phyloP scores from a whole-genome alignment of 1,140 invertebrate species.

The Drosophila willistoni region DNA sequence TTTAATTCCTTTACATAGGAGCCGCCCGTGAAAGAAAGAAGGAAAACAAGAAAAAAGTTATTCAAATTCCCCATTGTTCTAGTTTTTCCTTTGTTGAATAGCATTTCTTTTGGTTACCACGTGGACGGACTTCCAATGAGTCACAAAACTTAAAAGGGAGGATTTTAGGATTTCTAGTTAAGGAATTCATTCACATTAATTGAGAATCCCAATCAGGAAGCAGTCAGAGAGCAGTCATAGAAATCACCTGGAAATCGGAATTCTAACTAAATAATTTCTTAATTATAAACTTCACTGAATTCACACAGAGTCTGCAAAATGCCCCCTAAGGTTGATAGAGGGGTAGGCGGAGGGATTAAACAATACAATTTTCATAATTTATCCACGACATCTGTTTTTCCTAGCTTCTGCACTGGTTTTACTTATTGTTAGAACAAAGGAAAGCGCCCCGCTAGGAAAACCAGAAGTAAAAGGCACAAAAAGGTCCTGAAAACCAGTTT shows the following conservation, averaged over 20 bases:
- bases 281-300: conserved; percentile 57
- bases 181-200: conserved; percentile 38
- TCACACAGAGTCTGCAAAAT: conserved; percentile 30
- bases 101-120: conserved; percentile 33
- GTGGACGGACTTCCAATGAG: conserved; percentile 21
- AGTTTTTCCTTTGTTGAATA: conserved; percentile 35
- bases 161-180: conserved; percentile 13
- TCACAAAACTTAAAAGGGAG: conserved; percentile 17
- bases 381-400: conserved; percentile 57
- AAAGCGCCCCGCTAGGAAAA: conserved; percentile 60
- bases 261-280: conserved; percentile 39
- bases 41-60: conserved; percentile 34
- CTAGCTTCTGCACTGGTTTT: conserved; percentile 25
- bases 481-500: conserved; percentile 62
- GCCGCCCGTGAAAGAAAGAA: conserved; percentile 1
- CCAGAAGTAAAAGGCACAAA: conserved; percentile 32
- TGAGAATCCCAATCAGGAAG: conserved; percentile 44
- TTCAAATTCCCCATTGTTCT: conserved; percentile 62
- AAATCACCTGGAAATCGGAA: not conserved
- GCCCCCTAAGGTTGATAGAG: conserved; percentile 18
- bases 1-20: conserved; percentile 75
- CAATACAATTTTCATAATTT: conserved; percentile 72
- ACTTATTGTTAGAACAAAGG: conserved; percentile 59
- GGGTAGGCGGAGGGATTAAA: conserved; percentile 30
- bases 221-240: not conserved